Conservation (phyloP, 2,888 invertebrate species). For the Dynastes maya region DNA sequence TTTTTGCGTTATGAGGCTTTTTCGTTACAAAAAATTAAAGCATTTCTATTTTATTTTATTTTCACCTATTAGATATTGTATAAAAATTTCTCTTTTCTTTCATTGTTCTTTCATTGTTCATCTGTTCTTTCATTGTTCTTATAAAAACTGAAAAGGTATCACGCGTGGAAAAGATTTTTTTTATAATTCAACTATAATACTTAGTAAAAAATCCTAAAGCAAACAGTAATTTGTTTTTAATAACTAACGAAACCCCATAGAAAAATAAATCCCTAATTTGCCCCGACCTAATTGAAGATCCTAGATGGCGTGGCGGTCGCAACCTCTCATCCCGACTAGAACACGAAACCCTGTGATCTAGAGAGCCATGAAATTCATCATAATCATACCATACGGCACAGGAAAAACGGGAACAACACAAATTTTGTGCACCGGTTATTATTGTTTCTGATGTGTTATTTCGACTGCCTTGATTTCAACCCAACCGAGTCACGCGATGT, state of each 20-base stretch:
- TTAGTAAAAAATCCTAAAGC: background rate
- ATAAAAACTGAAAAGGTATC: too few relatives aligned
- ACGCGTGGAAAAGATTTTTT: too few relatives aligned
- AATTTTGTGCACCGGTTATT: background rate
- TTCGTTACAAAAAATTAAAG: too few relatives aligned
- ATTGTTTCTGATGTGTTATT: constrained; percentile 12
- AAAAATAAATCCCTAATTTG: background rate
- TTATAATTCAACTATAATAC: too few relatives aligned
- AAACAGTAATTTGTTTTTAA: constrained; percentile 1
- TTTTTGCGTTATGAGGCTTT: too few relatives aligned
- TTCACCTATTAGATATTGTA: too few relatives aligned
- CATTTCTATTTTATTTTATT: too few relatives aligned
- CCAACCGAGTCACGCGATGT: background rate
- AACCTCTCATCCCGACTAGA: background rate
- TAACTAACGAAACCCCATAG: background rate
- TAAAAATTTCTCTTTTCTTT: too few relatives aligned
- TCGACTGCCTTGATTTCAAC: constrained; percentile 1
- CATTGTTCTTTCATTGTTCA: too few relatives aligned
- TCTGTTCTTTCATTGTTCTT: too few relatives aligned
- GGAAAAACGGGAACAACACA: background rate
- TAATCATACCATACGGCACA: background rate
- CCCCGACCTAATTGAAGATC: too few relatives aligned
- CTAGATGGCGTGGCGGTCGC: too few relatives aligned
- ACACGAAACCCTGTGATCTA: background rate
- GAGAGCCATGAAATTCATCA: constrained; percentile 10